Evolutionary conservation across 1,140 invertebrate species (phyloP).

Genomic region (Anagrus nilaparvatae): DNA sequence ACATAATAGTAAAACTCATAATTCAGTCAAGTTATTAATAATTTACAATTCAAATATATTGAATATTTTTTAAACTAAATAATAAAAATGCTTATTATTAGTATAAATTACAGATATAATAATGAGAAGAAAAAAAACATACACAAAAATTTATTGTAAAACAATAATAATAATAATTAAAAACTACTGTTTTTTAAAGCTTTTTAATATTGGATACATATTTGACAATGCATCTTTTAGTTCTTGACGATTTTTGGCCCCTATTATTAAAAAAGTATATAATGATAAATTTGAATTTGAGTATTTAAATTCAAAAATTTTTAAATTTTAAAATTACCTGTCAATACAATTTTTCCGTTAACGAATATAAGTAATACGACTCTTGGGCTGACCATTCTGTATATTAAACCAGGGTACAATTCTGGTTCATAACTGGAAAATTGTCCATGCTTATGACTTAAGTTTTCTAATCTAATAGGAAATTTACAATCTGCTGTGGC

Average conservation of each 20-base stretch:
- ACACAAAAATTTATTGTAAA: too few relatives aligned
- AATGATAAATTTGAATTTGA: slow-evolving; percentile 4
- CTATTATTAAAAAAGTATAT: slow-evolving; percentile 43
- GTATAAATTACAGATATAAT: slow-evolving; percentile 9
- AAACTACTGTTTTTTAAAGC: slow-evolving; percentile 75
- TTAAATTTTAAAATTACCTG: slow-evolving; percentile 49
- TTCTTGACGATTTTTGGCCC: slow-evolving; percentile 85
- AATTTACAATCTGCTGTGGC: slow-evolving; percentile 97
- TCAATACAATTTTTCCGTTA: slow-evolving; percentile 94
- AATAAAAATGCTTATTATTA: slow-evolving; percentile 3
- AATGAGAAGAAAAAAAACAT: slow-evolving; percentile 1
- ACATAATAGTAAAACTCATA: too few relatives aligned
- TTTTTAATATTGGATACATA: slow-evolving; percentile 93
- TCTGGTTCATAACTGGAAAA: slow-evolving; percentile 82
- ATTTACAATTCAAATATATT: not conserved
- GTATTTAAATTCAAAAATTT: not conserved
- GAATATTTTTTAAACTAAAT: not conserved
- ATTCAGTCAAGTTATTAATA: slow-evolving; percentile 4
- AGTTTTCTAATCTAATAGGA: slow-evolving; percentile 90
- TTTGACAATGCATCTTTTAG: slow-evolving; percentile 91
- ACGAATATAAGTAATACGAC: slow-evolving; percentile 96
- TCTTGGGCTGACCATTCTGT: slow-evolving; percentile 92
- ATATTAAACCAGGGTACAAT: slow-evolving; percentile 94
- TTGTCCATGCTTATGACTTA: slow-evolving; percentile 89
- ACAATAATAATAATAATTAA: not conserved